Evolutionary conservation across 2,888 invertebrate species (phyloP).

Genomic region (Nowickia ferox): DNA sequence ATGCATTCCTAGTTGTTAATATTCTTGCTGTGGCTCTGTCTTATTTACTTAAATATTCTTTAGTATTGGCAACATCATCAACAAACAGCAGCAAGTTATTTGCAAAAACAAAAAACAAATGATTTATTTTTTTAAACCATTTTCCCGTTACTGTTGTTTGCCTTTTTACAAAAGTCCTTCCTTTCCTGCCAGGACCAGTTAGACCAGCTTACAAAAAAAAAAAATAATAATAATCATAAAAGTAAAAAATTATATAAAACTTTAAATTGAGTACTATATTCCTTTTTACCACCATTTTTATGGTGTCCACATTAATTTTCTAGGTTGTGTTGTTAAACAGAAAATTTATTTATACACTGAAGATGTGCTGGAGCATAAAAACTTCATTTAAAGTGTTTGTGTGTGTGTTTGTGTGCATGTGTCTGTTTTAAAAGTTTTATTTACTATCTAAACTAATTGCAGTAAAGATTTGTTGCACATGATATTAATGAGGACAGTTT

Average conservation of each 20-base stretch:
- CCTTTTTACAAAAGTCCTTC: background rate
- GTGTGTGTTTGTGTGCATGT: background rate
- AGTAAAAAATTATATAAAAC: conserved; percentile 16
- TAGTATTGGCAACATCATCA: conserved; percentile 20
- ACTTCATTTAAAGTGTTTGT: background rate
- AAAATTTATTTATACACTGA: conserved; percentile 21
- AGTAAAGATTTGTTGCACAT: conserved; percentile 57
- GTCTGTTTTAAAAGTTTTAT: conserved; percentile 36
- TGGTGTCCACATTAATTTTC: conserved; percentile 56
- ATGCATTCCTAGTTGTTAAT: conserved; percentile 21
- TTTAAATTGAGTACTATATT: conserved; percentile 31
- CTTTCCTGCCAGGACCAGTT: conserved; percentile 15
- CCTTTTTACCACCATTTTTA: conserved; percentile 54
- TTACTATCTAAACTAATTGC: conserved; percentile 58
- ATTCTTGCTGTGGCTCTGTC: conserved; percentile 37
- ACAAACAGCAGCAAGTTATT: conserved; percentile 1
- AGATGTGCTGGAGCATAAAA: background rate
- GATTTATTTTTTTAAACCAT: conserved; percentile 10
- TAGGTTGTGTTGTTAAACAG: conserved; percentile 24
- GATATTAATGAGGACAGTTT: conserved; percentile 42
- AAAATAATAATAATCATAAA: background rate
- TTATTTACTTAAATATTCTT: conserved; percentile 55
- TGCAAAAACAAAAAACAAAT: background rate
- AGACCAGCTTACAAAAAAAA: conserved; percentile 29
- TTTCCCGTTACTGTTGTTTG: conserved; percentile 10